Percentiles rank a stretch among this genome's conserved stretches.
Evolutionary conservation across 1,140 invertebrate genomes (phyloP).

Genomic region (Dendroctonus ponderosae): DNA sequence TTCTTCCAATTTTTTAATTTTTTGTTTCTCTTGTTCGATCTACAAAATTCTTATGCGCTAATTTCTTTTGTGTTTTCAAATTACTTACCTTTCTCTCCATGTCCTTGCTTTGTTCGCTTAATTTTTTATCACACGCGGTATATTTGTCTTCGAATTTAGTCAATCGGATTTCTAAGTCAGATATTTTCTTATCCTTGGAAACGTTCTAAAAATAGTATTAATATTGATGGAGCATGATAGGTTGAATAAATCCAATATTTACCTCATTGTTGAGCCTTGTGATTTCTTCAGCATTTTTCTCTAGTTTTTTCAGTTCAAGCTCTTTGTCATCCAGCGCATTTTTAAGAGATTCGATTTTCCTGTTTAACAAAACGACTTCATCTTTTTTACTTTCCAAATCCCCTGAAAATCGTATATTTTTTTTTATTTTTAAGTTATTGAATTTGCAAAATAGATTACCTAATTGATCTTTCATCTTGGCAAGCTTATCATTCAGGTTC

Average conservation of each 20-base stretch:
- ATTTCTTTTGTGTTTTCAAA: conserved; percentile 11
- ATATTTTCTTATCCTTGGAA: conserved; percentile 59
- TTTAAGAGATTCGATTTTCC: conserved; percentile 55
- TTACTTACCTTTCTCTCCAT: conserved; percentile 60
- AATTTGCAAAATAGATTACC: conserved; percentile 29
- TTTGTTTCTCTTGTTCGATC: conserved; percentile 61
- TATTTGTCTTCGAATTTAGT: conserved; percentile 62
- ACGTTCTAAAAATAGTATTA: conserved; percentile 51
- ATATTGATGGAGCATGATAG: conserved; percentile 22
- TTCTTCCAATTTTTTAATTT: conserved; percentile 57
- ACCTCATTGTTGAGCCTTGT: conserved; percentile 56
- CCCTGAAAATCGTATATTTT: conserved; percentile 46
- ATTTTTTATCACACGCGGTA: conserved; percentile 59
- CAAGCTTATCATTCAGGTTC: conserved; percentile 58
- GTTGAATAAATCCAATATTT: conserved; percentile 9
- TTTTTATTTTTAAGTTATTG: background rate
- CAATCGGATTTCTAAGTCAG: conserved; percentile 59
- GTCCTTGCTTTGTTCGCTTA: conserved; percentile 61
- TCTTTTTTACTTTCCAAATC: conserved; percentile 53
- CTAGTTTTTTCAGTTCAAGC: conserved; percentile 59
- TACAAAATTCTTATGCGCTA: conserved; percentile 42
- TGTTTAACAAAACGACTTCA: conserved; percentile 55
- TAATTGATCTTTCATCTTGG: conserved; percentile 56
- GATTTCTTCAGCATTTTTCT: conserved; percentile 59
- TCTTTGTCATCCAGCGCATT: conserved; percentile 48